phyloP scores from a whole-genome alignment of 1,140 invertebrate species.

The Pentalonia nigronervosa region DNA sequence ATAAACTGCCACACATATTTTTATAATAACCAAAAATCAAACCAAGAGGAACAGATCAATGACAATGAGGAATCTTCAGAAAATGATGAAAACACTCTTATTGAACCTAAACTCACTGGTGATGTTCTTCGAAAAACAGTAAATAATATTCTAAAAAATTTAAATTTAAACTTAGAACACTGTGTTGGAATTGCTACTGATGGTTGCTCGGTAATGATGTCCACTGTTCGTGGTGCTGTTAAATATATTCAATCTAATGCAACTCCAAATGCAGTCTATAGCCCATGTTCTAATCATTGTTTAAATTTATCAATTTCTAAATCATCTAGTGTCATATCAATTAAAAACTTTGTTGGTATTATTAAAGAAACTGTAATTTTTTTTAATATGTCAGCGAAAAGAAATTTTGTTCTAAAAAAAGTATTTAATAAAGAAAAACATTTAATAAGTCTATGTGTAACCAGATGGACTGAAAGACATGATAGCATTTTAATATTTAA shows the following conservation, averaged over 20 bases:
- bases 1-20: not conserved
- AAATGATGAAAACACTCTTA: not conserved
- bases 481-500: conserved; percentile 25
- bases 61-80: not conserved
- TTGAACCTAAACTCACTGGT: not conserved
- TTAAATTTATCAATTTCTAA: conserved; percentile 26
- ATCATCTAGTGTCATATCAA: not conserved
- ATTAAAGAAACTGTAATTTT: not conserved
- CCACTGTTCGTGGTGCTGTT: not conserved
- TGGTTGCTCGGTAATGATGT: not conserved
- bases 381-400: conserved; percentile 29
- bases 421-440: conserved; percentile 17
- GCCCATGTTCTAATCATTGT: not conserved
- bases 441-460: conserved; percentile 16
- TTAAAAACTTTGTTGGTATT: conserved; percentile 16
- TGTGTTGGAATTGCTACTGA: not conserved
- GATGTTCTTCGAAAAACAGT: not conserved
- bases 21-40: not conserved
- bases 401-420: not conserved
- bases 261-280: not conserved
- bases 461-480: not conserved
- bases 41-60: not conserved
- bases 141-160: not conserved
- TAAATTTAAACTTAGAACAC: not conserved
- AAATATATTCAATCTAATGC: not conserved